These are phyloP conservation scores for Spheniscus humboldti DNA, from an alignment of 2,797 vertebrate species.

Conservation along the genomic window DNA sequence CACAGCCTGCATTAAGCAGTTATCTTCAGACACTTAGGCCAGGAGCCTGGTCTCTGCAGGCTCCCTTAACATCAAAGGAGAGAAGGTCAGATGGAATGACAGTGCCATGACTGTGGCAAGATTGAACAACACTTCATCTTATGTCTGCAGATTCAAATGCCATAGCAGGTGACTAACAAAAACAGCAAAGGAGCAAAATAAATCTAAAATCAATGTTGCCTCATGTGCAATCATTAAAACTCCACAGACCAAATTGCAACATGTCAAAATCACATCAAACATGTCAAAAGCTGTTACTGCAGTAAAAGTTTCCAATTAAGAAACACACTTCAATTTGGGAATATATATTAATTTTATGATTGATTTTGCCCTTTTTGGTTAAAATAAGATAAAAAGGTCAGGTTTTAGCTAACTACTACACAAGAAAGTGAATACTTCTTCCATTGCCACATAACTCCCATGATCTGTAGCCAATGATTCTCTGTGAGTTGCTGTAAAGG, in stretches of 20 bases:
- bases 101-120: not conserved
- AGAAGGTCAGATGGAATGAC: not conserved
- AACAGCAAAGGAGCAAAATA: not conserved
- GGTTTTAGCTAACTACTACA: not conserved
- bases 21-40: not conserved
- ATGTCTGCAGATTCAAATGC: not conserved
- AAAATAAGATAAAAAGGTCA: not conserved
- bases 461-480: not conserved
- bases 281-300: not conserved
- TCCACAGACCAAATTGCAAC: not conserved
- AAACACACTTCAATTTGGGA: not conserved
- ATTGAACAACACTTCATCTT: not conserved
- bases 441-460: fast-evolving
- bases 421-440: not conserved
- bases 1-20: not conserved
- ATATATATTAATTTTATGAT: not conserved
- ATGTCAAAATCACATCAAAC: not conserved
- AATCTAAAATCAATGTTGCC: not conserved
- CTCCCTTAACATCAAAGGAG: not conserved
- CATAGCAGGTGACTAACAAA: not conserved
- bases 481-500: not conserved
- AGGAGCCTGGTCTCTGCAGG: not conserved
- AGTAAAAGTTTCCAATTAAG: not conserved
- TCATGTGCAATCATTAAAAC: not conserved
- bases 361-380: not conserved